Percentiles rank a stretch among this genome's conserved stretches.
Evolutionary conservation across 92 coral and sea anemone genomes (phyloP).

Genomic region (Meandrina meandrites): DNA sequence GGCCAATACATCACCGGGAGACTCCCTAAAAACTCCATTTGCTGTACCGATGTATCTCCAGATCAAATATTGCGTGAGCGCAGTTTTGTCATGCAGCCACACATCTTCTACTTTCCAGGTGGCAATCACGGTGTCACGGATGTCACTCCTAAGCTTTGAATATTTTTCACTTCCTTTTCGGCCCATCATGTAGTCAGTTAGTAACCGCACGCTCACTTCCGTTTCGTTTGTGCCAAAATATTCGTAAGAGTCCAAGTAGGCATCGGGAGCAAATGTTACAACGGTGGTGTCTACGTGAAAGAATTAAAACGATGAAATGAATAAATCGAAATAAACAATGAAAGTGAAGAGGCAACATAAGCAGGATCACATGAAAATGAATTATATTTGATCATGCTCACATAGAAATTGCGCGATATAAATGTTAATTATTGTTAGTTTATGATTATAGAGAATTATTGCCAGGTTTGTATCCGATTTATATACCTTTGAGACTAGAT

Average conservation of each 20-base stretch:
- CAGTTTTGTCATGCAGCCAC: constrained; percentile 49
- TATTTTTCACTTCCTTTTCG: background rate
- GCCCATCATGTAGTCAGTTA: constrained; percentile 44
- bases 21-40: constrained; percentile 42
- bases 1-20: constrained; percentile 40
- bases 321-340: background rate
- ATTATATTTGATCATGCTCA: too few species aligned
- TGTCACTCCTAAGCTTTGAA: constrained; percentile 38
- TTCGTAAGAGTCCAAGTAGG: constrained; percentile 48
- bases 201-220: constrained; percentile 5
- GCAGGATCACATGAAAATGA: too few species aligned
- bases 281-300: background rate
- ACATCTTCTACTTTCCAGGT: constrained; percentile 52
- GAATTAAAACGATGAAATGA: background rate
- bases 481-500: too few species aligned
- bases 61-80: constrained; percentile 40
- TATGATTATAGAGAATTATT: too few species aligned
- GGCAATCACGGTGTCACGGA: constrained; percentile 54
- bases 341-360: too few species aligned
- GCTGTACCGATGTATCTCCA: constrained; percentile 63
- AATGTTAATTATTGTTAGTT: too few species aligned
- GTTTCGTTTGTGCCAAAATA: constrained; percentile 54
- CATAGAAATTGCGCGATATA: too few species aligned
- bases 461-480: too few species aligned
- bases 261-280: constrained; percentile 62